Conservation (phyloP, 1,140 invertebrate genomes). For the Plodia interpunctella region DNA sequence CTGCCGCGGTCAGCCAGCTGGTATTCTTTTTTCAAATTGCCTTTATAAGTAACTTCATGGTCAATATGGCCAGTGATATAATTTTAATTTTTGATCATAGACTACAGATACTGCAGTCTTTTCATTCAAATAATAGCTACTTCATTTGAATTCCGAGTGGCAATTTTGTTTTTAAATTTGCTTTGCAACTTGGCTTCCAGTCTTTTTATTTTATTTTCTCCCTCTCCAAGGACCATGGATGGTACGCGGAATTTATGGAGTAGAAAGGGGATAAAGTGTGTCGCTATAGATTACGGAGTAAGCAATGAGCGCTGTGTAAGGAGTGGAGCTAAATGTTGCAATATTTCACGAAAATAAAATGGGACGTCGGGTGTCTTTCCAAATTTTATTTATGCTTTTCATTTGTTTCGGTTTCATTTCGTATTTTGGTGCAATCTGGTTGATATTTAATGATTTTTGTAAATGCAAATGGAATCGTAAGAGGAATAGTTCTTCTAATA, state of each 20-base stretch:
- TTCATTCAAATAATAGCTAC: background rate
- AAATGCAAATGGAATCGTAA: no score
- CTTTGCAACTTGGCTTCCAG: conserved; percentile 10
- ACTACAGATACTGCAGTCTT: no score
- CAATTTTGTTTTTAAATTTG: background rate
- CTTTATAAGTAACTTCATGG: conserved; percentile 7
- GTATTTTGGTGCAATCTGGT: background rate
- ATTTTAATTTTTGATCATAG: conserved; percentile 15
- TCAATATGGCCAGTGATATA: conserved; percentile 20
- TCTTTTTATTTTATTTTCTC: conserved; percentile 1
- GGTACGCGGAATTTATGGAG: conserved; percentile 3
- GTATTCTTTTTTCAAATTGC: conserved; percentile 34
- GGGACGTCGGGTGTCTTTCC: background rate
- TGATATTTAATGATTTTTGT: no score
- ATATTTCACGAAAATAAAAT: background rate
- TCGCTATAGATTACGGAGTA: background rate
- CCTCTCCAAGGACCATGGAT: background rate
- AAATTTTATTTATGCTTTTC: conserved; percentile 2
- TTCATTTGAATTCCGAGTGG: background rate
- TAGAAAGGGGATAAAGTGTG: conserved; percentile 7
- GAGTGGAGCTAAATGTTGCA: conserved; percentile 4
- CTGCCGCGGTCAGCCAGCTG: conserved; percentile 27
- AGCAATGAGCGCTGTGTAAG: conserved; percentile 3
- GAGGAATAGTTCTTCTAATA: no score
- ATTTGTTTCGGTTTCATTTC: background rate